Base-by-base conservation (phyloP, 2,888 invertebrate genomes). In the Trissolcus japonicus region DNA sequence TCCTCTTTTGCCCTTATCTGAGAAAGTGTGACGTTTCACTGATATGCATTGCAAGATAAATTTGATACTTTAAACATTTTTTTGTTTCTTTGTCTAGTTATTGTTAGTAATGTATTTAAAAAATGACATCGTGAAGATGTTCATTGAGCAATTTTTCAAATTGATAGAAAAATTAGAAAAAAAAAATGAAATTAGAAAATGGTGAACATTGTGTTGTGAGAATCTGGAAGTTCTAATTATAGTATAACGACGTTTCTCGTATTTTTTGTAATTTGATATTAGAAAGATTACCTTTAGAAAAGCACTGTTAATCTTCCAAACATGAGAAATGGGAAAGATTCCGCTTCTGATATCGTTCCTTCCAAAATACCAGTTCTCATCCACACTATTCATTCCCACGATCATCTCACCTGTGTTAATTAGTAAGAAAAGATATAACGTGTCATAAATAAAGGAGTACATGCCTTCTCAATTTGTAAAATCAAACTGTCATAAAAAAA, bases 311-410 rank as follows among this genome's bases (percentile, higher is more conserved):
- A 92, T 80, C 79, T 89, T 85, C 89, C 90, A 90, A 1, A 90
- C 90, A 83, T 91, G 90, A 6, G 91, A 91, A 14, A 89, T 67
- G 16, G 92, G 92, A 83, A 92, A 92, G 41, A 92, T 90, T 54
- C 92, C 92, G 57, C 82, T 83, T 72, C 81, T 82, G 17, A 84
- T 80, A 21, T 83, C 85, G 25, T 86, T 86, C 62, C 84, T 81
- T 13, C 92, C 92, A 21, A 90, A 91, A 68, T 88, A 86, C 91
- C 91, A 91, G 90, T 91, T 92, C 57, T 90, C 89, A 54, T 89
- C 89, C 81, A 91, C 90, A 51, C 91, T 85, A 59, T 84, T 80
- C 56, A 86, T 82, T 35, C 90, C 83, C 29, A 91, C 89, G 69
- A 91, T 83, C 25, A 92, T 86, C 67, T 92, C 83, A 46, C 91